These are phyloP conservation scores for Salmo trutta DNA, from an alignment of 2,797 vertebrate genomes.

Conservation along the genomic window DNA sequence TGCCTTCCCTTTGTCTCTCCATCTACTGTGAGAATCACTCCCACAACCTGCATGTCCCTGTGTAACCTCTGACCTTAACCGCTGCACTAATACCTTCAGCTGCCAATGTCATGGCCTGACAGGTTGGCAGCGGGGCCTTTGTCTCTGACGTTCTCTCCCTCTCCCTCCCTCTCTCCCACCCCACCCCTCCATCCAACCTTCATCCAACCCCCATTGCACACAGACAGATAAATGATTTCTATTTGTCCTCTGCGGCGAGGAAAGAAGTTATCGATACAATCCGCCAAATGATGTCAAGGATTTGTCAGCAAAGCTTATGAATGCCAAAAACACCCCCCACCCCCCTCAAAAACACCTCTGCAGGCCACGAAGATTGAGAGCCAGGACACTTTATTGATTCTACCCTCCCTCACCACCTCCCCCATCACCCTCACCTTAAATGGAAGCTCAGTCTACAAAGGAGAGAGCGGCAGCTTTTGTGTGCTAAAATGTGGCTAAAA, in stretches of 20 bases:
- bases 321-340: constrained; percentile 87
- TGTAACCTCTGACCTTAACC: constrained; percentile 86
- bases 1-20: constrained; percentile 29
- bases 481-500: constrained; percentile 96
- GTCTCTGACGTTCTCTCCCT: constrained; percentile 69
- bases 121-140: constrained; percentile 80
- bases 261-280: constrained; percentile 96
- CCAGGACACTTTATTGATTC: constrained; percentile 95
- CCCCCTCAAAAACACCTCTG: constrained; percentile 48
- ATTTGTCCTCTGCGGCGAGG: constrained; percentile 91
- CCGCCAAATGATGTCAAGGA: constrained; percentile 95
- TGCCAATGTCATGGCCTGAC: constrained; percentile 81
- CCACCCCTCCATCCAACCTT: not conserved
- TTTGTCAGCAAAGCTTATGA: constrained; percentile 97
- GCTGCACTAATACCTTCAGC: constrained; percentile 84
- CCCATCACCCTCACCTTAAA: constrained; percentile 81
- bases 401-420: constrained; percentile 54
- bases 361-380: constrained; percentile 90
- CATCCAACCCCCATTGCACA: constrained; percentile 43
- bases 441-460: constrained; percentile 91
- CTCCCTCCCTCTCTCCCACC: constrained; percentile 17
- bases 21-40: constrained; percentile 78
- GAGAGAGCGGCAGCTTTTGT: constrained; percentile 90
- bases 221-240: constrained; percentile 96
- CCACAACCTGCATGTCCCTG: constrained; percentile 80